Percentiles rank a stretch among this genome's conserved stretches.
Evolutionary conservation across 2,888 invertebrate species (phyloP).

Genomic region (Icerya purchasi): DNA sequence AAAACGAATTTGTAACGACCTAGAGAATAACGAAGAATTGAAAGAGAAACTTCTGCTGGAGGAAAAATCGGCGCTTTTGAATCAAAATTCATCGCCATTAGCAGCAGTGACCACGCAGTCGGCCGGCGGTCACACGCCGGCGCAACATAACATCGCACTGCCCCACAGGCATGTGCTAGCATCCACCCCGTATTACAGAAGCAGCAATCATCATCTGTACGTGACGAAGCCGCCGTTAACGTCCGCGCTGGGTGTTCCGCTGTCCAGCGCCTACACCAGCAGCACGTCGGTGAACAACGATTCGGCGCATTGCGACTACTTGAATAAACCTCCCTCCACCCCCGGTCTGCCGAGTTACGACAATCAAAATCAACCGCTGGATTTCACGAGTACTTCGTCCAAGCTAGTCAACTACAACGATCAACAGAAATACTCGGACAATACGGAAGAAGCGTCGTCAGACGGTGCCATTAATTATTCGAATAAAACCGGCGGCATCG

Average conservation of each 20-base stretch:
- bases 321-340: not conserved
- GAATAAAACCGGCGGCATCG: not conserved
- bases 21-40: constrained; percentile 19
- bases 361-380: not conserved
- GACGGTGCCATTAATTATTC: not conserved
- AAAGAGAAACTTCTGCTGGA: constrained; percentile 17
- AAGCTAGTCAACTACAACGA: no score
- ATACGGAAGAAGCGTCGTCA: no score
- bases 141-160: not conserved
- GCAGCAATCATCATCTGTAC: not conserved
- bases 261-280: not conserved
- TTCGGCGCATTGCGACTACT: not conserved
- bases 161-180: not conserved
- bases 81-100: not conserved
- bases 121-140: not conserved
- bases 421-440: no score
- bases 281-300: not conserved
- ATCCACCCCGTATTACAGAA: not conserved
- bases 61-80: not conserved
- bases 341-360: not conserved
- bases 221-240: not conserved
- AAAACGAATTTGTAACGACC: constrained; percentile 37
- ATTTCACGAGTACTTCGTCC: not conserved
- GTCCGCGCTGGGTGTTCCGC: not conserved
- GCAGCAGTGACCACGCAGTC: constrained; percentile 15